Evolutionary conservation across 2,113 vertebrate genomes (phyloP), one percentile per base, ranked within the genome.

Genomic region (Xiphophorus hellerii): DNA sequence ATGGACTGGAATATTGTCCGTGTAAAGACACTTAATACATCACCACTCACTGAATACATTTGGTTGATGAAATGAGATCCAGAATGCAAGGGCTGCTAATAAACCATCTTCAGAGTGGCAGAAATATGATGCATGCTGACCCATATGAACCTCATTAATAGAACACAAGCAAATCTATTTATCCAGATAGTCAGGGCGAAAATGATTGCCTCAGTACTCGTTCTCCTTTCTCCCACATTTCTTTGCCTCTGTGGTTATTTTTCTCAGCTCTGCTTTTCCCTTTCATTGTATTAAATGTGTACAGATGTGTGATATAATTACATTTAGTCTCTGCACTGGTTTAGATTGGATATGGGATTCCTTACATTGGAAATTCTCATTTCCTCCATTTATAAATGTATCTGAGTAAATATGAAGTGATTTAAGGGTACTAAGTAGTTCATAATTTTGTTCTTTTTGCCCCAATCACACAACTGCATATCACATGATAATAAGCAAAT

Each of bases 91-190:
- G 72, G 76, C 83, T 88, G 87, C 90, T 91, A 87, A 85, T 88
- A 92, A 90, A 92, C 69, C 75, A 71, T 89, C 78, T 71, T 89
- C 76, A 77, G 82, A 88, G 88, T 85, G 87, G 88, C 87, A 89
- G 86, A 83, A 85, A 87, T 83, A 87, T 87, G 87, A 85, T 85
- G 85, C 82, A 83, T 76, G 75, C 74, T 88, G 89, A 90, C 89
- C 88, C 87, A 81, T 83, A 85, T 88, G 87, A 92, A 92, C 85
- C 87, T 90, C 89, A 92, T 93, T 90, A 94, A 92, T 89, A 89
- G 86, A 91, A 84, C 88, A 92, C 88, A 87, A 88, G 89, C 81
- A 93, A 88, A 93, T 92, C 90, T 90, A 90, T 93, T 90, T 88
- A 91, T 91, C 90, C 88, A 91, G 84, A 93, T 80, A 91, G 86